phyloP scores from a whole-genome alignment of 2,113 vertebrate species.

The Felis chaus region DNA sequence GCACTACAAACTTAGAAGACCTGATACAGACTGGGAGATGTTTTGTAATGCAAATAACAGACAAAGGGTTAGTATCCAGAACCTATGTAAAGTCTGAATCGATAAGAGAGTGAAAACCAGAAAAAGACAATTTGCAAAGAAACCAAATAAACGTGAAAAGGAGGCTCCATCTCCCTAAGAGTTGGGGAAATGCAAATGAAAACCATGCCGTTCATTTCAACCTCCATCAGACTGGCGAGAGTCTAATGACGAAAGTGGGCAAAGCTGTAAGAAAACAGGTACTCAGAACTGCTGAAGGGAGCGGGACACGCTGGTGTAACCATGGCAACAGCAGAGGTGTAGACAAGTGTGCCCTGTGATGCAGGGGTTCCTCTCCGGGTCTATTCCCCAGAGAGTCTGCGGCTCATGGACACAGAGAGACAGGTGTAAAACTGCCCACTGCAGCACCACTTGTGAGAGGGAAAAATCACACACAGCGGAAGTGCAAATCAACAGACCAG shows the following conservation, averaged over 20 bases:
- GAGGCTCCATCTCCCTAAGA: background rate
- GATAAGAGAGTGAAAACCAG: background rate
- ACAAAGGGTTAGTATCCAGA: background rate
- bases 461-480: background rate
- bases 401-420: background rate
- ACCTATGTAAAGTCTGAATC: background rate
- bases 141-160: background rate
- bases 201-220: background rate
- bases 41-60: background rate
- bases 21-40: background rate
- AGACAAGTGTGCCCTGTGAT: fast-evolving
- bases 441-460: fast-evolving
- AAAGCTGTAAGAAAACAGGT: background rate
- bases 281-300: background rate
- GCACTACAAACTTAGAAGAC: background rate
- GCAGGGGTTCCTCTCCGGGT: fast-evolving
- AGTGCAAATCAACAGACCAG: background rate
- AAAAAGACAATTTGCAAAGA: background rate
- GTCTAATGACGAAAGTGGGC: background rate
- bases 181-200: background rate
- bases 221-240: background rate
- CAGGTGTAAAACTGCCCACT: fast-evolving
- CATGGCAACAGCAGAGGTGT: background rate
- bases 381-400: background rate
- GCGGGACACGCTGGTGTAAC: background rate